Evolutionary conservation across 2,797 vertebrate genomes (phyloP), one percentile per base, ranked within the genome.

Genomic region (Coracias cyanogaster): DNA sequence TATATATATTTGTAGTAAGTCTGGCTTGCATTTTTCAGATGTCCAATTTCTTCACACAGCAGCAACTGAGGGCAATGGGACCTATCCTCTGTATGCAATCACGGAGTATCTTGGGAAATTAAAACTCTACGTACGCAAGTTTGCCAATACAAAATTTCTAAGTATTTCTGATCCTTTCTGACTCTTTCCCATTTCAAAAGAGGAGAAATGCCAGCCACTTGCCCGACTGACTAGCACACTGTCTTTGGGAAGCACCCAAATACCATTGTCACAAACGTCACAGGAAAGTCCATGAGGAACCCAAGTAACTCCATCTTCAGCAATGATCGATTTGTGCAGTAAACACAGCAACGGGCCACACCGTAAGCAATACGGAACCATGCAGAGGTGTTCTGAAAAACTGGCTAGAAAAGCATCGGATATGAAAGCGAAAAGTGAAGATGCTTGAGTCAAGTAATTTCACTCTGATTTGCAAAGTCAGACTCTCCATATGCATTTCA

Each of bases 311-410:
- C 43, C 70, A 29, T 8, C 33, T 74, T 69, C 72, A 86, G 77
- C 57, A 81, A 18, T 3, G 16, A 76, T 4, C 7, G 1, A 72
- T 55, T 8, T 33, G 61, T 51, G 49, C 22, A 9, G 11, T 25
- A 14, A 71, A 54, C 19, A 57, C 15, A 52, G 66, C 43, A 37
- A 45, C 1, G 1, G 69, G 29, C 69, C 49, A 51, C 0, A 0
- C 0, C 3, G 1, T 25, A 39, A 87, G 57, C 73, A 57, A 65
- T 20, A 35, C 19, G n/a, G 83, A 89, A 69, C 1, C 3, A 83
- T 45, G 61, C 37, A 65, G 72, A 89, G n/a, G 20, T 55, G 37
- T 31, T 82, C 69, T 62, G 54, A 58, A 62, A 83, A 69, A 74
- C 19, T 17, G 6, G 31, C 73, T 74, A 72, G 54, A 69, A 77